Evolutionary conservation across 2,888 invertebrate genomes (phyloP), one percentile per base, ranked within the genome.

Genomic region (Nomada ferruginata): DNA sequence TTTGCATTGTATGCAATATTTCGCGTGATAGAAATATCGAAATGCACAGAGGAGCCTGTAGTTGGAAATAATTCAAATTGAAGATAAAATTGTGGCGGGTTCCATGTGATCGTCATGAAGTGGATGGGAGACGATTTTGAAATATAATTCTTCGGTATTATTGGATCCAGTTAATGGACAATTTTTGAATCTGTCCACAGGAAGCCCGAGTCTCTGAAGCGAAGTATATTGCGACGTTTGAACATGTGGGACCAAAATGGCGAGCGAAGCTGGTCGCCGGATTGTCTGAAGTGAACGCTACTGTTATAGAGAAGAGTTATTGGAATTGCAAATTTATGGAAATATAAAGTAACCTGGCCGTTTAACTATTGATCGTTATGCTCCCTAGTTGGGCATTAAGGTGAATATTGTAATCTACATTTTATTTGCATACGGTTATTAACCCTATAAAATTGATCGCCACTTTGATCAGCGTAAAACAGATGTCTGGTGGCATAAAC

Each of bases 81-180:
- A 50, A 50, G 50, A 18, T 50, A 7, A 50, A 50, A 50, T 50
- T 50, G 44, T 52, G 66, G 70, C 13, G 59, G 47, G 20, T 57
- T 59, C 20, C 23, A 55, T 55, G 76, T 60, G 60, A 72, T 76
- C 61, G 61, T 7, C 44, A 63, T 60, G n/a, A 63, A 64, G 53
- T 50, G 10, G 10, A 11, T 36, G 63, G 52, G 66, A 15, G 36
- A 68, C 52, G 36, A 52, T 13, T 57, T 50, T 44, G 52, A n/a
- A 26, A 5, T 42, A 60, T 7, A 36, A 36, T 36, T 7, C 36
- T 36, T 57, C 57, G 29, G 47, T 47, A 29, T 26, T 29, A 3
- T 1, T 36, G n/a, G 64, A 11, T 73, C 20, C n/a, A 59, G 36
- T 20, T 50, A 50, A 7, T 66, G 66, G 20, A 47, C 36, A 13